Percentiles rank a stretch among this genome's conserved stretches.
Evolutionary conservation across 1,140 invertebrate species (phyloP).

Genomic region (Arctopsyche grandis): DNA sequence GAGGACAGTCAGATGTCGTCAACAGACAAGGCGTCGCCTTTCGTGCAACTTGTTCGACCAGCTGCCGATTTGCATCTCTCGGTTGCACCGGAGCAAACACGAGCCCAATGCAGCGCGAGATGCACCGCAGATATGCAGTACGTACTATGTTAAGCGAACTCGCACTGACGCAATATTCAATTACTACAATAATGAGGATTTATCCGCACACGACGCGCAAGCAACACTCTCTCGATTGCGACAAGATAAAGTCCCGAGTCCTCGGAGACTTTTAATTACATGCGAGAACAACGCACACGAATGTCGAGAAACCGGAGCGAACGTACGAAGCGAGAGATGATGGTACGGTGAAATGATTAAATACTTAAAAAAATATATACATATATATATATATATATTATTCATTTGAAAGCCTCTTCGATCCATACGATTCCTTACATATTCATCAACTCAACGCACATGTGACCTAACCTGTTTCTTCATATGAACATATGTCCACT

Average conservation of each 20-base stretch:
- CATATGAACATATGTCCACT: too few species aligned
- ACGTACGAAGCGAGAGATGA: neutral
- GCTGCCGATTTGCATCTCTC: slow-evolving; percentile 16
- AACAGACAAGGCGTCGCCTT: slow-evolving; percentile 22
- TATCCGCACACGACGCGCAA: neutral
- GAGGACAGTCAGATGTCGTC: slow-evolving; percentile 1
- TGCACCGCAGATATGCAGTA: slow-evolving; percentile 4
- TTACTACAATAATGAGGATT: slow-evolving; percentile 31
- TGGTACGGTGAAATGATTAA: too few species aligned
- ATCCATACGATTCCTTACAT: too few species aligned
- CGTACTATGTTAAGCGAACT: neutral
- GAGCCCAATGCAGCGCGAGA: neutral
- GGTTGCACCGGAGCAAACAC: neutral
- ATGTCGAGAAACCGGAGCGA: neutral
- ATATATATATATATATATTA: too few species aligned
- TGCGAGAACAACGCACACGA: neutral
- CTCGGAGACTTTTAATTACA: neutral
- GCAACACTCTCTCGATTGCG: neutral
- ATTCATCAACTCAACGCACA: too few species aligned
- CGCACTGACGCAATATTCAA: slow-evolving; percentile 24
- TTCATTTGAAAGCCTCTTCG: too few species aligned
- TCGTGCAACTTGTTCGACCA: slow-evolving; percentile 4
- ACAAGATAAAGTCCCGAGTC: neutral
- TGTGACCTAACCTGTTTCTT: too few species aligned
- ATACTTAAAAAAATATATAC: too few species aligned